phyloP scores from a whole-genome alignment of 2,888 invertebrate species.

The Lochmaea capreae region DNA sequence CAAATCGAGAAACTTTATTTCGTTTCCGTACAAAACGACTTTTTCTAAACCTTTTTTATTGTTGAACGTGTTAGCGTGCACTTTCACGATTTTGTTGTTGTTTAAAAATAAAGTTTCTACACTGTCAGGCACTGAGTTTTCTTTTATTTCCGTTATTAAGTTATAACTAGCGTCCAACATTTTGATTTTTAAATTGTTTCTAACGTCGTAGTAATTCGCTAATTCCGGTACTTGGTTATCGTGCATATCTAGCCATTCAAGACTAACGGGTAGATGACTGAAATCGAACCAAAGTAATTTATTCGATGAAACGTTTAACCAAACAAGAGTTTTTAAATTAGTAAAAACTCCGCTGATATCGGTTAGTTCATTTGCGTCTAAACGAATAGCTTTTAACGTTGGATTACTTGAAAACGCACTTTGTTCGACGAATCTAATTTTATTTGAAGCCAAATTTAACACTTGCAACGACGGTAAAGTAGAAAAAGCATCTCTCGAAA shows the following conservation, averaged over 20 bases:
- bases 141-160: conserved; percentile 75
- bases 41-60: conserved; percentile 79
- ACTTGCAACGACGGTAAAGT: conserved; percentile 79
- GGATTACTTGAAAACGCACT: conserved; percentile 81
- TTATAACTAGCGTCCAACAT: conserved; percentile 84
- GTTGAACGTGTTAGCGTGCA: conserved; percentile 78
- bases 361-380: conserved; percentile 82
- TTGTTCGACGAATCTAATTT: conserved; percentile 80
- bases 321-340: conserved; percentile 78
- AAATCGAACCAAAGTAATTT: conserved; percentile 84
- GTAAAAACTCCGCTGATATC: conserved; percentile 84
- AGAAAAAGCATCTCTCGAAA: conserved; percentile 79
- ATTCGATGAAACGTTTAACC: conserved; percentile 86
- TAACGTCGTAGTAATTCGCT: conserved; percentile 78
- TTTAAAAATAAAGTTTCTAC: conserved; percentile 79
- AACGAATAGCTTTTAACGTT: conserved; percentile 78
- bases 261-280: conserved; percentile 78
- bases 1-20: conserved; percentile 78
- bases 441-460: conserved; percentile 84
- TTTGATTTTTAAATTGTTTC: conserved; percentile 75
- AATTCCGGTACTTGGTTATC: conserved; percentile 82
- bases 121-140: conserved; percentile 78
- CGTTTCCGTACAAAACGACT: conserved; percentile 81
- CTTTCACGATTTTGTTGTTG: conserved; percentile 78
- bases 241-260: conserved; percentile 86